phyloP scores from a whole-genome alignment of 2,888 invertebrate genomes.

The Sceliomorpha sp. region DNA sequence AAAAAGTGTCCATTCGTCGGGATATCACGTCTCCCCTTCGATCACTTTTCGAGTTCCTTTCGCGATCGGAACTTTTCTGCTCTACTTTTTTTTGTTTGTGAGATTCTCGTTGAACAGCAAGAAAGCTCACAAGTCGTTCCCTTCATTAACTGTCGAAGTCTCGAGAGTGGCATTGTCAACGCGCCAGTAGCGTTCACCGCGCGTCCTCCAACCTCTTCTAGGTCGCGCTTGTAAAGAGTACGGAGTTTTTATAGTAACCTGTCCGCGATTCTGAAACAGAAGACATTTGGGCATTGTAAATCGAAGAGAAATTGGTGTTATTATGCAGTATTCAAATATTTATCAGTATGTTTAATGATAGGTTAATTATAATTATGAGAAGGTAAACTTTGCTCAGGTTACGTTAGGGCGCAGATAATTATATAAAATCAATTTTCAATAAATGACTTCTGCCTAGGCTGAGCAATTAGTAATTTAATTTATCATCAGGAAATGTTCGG shows the following conservation, averaged over 20 bases:
- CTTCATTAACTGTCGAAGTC: slow-evolving; percentile 39
- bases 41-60: slow-evolving; percentile 16
- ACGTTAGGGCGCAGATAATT: no score
- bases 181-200: slow-evolving; percentile 56
- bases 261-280: slow-evolving; percentile 81
- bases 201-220: slow-evolving; percentile 77
- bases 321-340: no score
- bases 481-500: no score
- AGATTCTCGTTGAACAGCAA: slow-evolving; percentile 19
- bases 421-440: no score
- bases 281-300: slow-evolving; percentile 11
- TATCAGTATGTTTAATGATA: no score
- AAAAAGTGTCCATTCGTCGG: slow-evolving; percentile 3
- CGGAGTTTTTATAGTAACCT: slow-evolving; percentile 94
- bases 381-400: no score
- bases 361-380: no score
- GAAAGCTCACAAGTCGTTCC: slow-evolving; percentile 28
- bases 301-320: no score
- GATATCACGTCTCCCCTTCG: slow-evolving; percentile 5
- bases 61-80: slow-evolving; percentile 8
- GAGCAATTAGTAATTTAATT: no score
- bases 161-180: slow-evolving; percentile 25
- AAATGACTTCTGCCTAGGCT: no score
- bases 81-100: slow-evolving; percentile 7
- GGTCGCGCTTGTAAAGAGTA: slow-evolving; percentile 93